Conservation (phyloP, 2,797 vertebrate genomes). For the Typhlichthys eigenmanni region DNA sequence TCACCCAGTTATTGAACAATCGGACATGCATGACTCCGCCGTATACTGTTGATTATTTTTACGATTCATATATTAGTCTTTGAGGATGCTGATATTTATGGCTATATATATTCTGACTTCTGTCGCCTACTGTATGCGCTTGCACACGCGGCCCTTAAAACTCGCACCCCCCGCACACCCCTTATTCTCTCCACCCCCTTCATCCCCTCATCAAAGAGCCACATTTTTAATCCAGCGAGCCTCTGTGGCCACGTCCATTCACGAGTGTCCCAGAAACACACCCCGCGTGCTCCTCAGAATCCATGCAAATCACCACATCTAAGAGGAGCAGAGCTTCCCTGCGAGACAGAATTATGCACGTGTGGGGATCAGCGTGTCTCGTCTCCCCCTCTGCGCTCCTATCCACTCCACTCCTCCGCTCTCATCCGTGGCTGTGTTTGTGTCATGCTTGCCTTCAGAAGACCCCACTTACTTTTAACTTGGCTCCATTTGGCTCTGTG, state of each 20-base stretch:
- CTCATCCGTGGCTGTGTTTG: slow-evolving; percentile 57
- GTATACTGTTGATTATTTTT: neutral
- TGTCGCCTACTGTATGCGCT: neutral
- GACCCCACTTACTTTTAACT: slow-evolving; percentile 52
- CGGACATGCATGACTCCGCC: slow-evolving; percentile 3
- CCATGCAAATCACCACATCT: slow-evolving; percentile 77
- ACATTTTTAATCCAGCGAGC: slow-evolving; percentile 67
- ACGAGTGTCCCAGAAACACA: slow-evolving; percentile 75
- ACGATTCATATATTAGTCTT: neutral
- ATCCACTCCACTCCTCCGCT: slow-evolving; percentile 15
- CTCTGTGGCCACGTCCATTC: slow-evolving; percentile 70
- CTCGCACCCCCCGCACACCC: slow-evolving; percentile 52
- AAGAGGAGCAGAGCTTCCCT: slow-evolving; percentile 66
- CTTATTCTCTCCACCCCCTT: slow-evolving; percentile 40
- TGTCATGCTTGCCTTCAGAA: slow-evolving; percentile 60
- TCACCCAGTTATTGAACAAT: slow-evolving; percentile 13
- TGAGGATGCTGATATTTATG: neutral
- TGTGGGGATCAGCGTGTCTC: slow-evolving; percentile 41
- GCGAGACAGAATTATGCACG: slow-evolving; percentile 69
- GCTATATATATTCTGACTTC: neutral
- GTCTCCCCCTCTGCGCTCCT: neutral
- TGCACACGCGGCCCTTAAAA: slow-evolving; percentile 37
- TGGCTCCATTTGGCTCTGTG: slow-evolving; percentile 46
- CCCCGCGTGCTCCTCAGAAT: slow-evolving; percentile 67
- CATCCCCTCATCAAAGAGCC: slow-evolving; percentile 63